phyloP scores from a whole-genome alignment of 1,140 invertebrate genomes.

The Tetragonula clypearis region DNA sequence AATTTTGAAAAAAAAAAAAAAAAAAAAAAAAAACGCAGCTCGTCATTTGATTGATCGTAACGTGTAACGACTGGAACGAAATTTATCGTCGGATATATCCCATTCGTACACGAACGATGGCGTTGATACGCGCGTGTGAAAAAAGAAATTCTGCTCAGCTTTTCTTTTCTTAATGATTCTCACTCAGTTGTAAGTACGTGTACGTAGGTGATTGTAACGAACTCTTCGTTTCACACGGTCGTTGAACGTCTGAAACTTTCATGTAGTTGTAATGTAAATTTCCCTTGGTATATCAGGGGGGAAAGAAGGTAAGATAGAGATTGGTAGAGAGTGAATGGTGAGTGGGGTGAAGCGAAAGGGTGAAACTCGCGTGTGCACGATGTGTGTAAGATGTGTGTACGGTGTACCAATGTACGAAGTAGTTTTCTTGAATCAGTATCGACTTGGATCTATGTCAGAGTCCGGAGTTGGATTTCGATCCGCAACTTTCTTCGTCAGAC shows the following conservation, averaged over 20 bases:
- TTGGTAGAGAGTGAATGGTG: background rate
- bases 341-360: background rate
- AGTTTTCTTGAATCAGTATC: background rate
- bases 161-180: background rate
- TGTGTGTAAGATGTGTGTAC: background rate
- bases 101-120: background rate
- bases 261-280: background rate
- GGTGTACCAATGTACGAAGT: background rate
- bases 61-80: background rate
- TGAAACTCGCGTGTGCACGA: background rate
- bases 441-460: background rate
- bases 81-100: background rate
- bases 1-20: too few species aligned
- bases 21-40: background rate
- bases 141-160: background rate
- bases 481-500: conserved; percentile 11
- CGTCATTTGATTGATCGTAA: background rate
- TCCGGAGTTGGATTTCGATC: background rate
- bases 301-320: background rate
- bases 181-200: too few species aligned
- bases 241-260: background rate
- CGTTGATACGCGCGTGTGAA: background rate
- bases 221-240: background rate
- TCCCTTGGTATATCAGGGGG: background rate
- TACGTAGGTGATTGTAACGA: background rate